A percentile compares a stretch with the other conserved stretches of the same genome.
These are phyloP conservation scores for Lagodon rhomboides DNA, from an alignment of 2,797 vertebrate genomes.

Conservation along the genomic window DNA sequence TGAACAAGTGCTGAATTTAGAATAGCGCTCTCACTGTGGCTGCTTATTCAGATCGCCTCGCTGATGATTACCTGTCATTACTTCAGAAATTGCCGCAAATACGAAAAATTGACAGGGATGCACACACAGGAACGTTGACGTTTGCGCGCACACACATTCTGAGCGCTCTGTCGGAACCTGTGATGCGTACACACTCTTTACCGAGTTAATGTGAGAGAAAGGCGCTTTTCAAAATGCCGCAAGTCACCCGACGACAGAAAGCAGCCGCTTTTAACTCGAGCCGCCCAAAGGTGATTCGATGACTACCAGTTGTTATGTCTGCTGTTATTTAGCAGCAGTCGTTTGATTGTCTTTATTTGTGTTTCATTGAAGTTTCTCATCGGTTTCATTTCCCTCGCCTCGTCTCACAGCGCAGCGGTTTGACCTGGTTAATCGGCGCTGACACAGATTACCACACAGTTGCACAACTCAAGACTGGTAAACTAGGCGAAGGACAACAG, in stretches of 20 bases:
- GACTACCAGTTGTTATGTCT: conserved; percentile 8
- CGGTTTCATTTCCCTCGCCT: conserved; percentile 1
- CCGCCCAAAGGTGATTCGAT: not conserved
- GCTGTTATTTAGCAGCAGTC: conserved; percentile 5
- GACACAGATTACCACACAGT: conserved; percentile 55
- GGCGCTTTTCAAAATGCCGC: conserved; percentile 14
- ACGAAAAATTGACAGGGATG: conserved; percentile 51
- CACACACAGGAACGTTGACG: conserved; percentile 2
- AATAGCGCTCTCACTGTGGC: conserved; percentile 53
- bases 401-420: conserved; percentile 7
- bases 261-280: conserved; percentile 19
- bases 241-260: conserved; percentile 10
- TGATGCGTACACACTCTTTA: conserved; percentile 15
- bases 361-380: conserved; percentile 31
- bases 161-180: conserved; percentile 6
- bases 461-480: conserved; percentile 37
- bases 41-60: conserved; percentile 62
- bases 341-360: not conserved
- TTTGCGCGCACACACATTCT: not conserved
- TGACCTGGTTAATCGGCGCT: conserved; percentile 61
- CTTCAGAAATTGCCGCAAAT: conserved; percentile 63
- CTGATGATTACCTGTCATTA: conserved; percentile 76
- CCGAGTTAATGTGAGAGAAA: conserved; percentile 15
- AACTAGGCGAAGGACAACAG: conserved; percentile 69
- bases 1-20: conserved; percentile 74